Evolutionary conservation across 2,888 invertebrate genomes (phyloP).

Genomic region (Anoplius nigerrimus): DNA sequence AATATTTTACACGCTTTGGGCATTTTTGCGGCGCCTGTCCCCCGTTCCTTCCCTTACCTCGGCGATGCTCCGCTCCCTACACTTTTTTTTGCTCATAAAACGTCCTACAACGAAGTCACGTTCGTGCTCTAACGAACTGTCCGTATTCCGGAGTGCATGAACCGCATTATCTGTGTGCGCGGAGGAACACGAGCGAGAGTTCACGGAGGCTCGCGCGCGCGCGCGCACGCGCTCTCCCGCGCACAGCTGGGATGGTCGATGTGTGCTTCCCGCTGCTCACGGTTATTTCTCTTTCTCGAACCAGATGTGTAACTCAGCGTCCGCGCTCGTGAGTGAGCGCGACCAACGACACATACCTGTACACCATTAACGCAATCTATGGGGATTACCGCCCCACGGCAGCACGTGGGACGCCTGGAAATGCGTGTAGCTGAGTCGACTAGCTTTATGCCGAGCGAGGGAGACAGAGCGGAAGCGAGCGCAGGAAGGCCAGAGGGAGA

Average conservation of each 20-base stretch:
- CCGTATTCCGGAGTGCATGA: constrained; percentile 30
- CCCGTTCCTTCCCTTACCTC: neutral
- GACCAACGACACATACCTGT: constrained; percentile 8
- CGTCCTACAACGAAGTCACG: constrained; percentile 55
- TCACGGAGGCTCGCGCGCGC: neutral
- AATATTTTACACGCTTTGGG: constrained; percentile 57
- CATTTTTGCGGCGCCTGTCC: constrained; percentile 39
- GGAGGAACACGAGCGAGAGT: neutral
- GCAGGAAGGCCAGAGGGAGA: constrained; percentile 51
- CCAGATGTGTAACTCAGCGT: constrained; percentile 34
- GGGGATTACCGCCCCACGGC: constrained; percentile 47
- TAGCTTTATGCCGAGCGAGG: constrained; percentile 1
- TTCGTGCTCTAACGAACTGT: constrained; percentile 60
- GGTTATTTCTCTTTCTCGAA: constrained; percentile 46
- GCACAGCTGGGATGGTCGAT: neutral
- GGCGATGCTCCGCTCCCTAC: neutral
- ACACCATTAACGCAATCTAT: constrained; percentile 59
- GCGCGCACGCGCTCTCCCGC: neutral
- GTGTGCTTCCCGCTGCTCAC: constrained; percentile 7
- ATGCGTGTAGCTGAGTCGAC: constrained; percentile 16
- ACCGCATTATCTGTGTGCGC: neutral
- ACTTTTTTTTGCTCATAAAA: constrained; percentile 26
- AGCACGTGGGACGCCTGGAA: constrained; percentile 51
- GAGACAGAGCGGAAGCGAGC: constrained; percentile 29
- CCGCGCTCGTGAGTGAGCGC: constrained; percentile 16